These are phyloP conservation scores for Platerodrilus igneus DNA, from an alignment of 2,888 invertebrate species.

Conservation along the genomic window DNA sequence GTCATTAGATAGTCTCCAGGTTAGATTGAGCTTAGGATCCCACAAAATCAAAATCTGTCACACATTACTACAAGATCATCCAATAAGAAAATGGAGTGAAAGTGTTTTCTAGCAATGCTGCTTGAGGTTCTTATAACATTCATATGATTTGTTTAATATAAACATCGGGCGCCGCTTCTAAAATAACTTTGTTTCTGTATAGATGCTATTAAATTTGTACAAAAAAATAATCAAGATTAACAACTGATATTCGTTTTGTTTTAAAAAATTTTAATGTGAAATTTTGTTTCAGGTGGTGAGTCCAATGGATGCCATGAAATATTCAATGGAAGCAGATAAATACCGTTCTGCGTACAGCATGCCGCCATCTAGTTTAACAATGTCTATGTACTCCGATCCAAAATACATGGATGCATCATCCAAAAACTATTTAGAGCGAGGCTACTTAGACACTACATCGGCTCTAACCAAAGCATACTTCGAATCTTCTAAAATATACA, in stretches of 20 bases:
- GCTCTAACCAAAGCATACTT: constrained; percentile 70
- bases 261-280: too few relatives aligned
- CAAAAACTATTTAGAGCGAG: constrained; percentile 57
- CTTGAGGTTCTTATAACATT: too few relatives aligned
- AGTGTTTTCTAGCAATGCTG: too few relatives aligned
- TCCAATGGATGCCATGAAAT: constrained; percentile 75
- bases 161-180: too few relatives aligned
- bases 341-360: constrained; percentile 68
- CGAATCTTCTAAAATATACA: constrained; percentile 65
- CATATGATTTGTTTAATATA: too few relatives aligned
- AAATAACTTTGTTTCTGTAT: too few relatives aligned
- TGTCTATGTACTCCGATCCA: constrained; percentile 70
- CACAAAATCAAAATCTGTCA: too few relatives aligned
- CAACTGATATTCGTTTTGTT: constrained; percentile 1
- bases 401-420: constrained; percentile 58
- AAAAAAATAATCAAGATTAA: neutral
- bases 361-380: constrained; percentile 57
- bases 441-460: constrained; percentile 62
- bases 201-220: too few relatives aligned
- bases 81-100: too few relatives aligned
- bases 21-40: too few relatives aligned
- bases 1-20: too few relatives aligned
- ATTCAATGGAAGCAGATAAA: constrained; percentile 72
- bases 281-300: constrained; percentile 62
- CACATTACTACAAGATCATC: too few relatives aligned